Evolutionary conservation across 2,113 vertebrate species (phyloP).

Genomic region (Entelurus aequoreus): DNA sequence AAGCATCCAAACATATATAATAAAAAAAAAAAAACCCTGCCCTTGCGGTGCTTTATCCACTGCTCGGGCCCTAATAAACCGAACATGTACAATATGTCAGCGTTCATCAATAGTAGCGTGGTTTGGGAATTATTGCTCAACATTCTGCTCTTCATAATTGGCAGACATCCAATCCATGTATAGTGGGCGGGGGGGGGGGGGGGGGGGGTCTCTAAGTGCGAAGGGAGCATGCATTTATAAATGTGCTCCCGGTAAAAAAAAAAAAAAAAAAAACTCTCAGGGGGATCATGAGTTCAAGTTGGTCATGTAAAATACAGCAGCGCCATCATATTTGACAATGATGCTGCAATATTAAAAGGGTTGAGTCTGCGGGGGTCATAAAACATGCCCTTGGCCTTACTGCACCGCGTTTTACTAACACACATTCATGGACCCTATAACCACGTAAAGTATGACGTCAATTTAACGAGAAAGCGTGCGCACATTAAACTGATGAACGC

Average conservation of each 20-base stretch:
- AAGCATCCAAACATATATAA: no score
- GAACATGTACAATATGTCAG: slow-evolving; percentile 27
- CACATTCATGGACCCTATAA: slow-evolving; percentile 15
- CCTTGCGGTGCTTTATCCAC: no score
- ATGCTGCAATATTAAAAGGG: slow-evolving; percentile 45
- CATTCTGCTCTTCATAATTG: slow-evolving; percentile 55
- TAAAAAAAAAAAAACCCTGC: no score
- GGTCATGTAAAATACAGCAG: slow-evolving; percentile 51
- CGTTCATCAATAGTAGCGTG: slow-evolving; percentile 23
- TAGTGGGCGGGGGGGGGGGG: slow-evolving; percentile 35
- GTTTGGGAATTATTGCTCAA: slow-evolving; percentile 48
- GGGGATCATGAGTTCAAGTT: slow-evolving; percentile 48
- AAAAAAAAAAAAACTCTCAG: slow-evolving; percentile 19
- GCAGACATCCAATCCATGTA: slow-evolving; percentile 61
- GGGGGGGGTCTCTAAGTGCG: slow-evolving; percentile 42
- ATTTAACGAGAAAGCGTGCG: background rate
- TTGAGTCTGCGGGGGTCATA: slow-evolving; percentile 23
- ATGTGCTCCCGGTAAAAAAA: slow-evolving; percentile 41
- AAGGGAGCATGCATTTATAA: slow-evolving; percentile 61
- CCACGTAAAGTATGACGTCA: background rate
- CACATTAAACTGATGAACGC: background rate
- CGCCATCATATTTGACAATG: slow-evolving; percentile 42
- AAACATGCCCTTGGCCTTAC: slow-evolving; percentile 15
- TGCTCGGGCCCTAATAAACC: background rate
- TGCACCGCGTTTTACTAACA: slow-evolving; percentile 12